These are phyloP conservation scores for Channallabes apus DNA, from an alignment of 2,797 vertebrate species.

Conservation along the genomic window DNA sequence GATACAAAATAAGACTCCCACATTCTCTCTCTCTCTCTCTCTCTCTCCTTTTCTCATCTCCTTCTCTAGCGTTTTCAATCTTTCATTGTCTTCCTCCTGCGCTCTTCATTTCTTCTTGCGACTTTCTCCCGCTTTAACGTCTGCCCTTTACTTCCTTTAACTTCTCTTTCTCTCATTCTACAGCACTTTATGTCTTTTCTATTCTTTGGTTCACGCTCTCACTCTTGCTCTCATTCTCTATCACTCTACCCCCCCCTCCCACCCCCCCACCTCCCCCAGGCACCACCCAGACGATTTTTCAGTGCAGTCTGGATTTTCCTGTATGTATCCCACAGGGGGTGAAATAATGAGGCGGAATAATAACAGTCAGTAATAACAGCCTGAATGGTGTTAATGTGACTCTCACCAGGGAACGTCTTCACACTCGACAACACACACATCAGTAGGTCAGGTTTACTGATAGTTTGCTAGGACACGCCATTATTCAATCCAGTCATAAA, in stretches of 20 bases:
- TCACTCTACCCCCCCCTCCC: not conserved
- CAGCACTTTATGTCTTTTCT: not conserved
- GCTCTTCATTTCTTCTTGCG: not conserved
- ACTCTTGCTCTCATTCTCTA: not conserved
- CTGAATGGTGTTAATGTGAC: not conserved
- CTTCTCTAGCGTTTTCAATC: not conserved
- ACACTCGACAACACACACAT: not conserved
- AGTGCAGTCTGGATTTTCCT: not conserved
- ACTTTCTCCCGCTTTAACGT: not conserved
- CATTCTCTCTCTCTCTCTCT: not conserved
- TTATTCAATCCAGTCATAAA: not conserved
- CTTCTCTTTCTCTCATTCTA: not conserved
- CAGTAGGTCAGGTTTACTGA: constrained; percentile 5
- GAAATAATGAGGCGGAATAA: constrained; percentile 35
- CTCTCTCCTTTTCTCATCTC: not conserved
- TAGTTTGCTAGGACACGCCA: too few relatives aligned
- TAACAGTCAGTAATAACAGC: constrained; percentile 9
- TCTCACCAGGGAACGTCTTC: not conserved
- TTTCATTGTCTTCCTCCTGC: not conserved
- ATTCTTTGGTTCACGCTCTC: not conserved
- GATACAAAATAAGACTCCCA: not conserved
- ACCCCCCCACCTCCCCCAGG: not conserved
- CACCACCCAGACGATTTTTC: not conserved
- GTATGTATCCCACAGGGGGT: constrained; percentile 24
- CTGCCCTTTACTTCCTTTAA: too few relatives aligned